Evolutionary conservation across 1,140 invertebrate genomes (phyloP).

Genomic region (Chrysoperla carnea): DNA sequence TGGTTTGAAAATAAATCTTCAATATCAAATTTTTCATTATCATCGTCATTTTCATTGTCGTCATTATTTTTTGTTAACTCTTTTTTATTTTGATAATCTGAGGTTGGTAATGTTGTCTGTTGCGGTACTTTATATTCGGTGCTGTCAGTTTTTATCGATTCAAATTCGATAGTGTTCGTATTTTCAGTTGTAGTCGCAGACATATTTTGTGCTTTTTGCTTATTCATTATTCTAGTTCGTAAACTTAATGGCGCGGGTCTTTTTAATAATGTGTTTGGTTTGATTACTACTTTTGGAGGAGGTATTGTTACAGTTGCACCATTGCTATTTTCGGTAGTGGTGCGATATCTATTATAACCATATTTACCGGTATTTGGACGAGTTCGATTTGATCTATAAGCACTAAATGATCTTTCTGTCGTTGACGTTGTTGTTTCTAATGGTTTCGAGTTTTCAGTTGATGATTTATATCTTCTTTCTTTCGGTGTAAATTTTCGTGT

Average conservation of each 20-base stretch:
- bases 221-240: constrained; percentile 13
- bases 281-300: constrained; percentile 14
- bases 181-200: constrained; percentile 2
- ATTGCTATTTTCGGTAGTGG: constrained; percentile 8
- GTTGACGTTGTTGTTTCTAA: constrained; percentile 5
- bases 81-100: constrained; percentile 1
- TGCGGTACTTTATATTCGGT: background rate
- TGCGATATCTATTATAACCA: constrained; percentile 3
- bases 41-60: constrained; percentile 9
- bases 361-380: background rate
- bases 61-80: constrained; percentile 10
- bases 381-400: background rate
- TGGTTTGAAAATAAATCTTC: no score
- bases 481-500: constrained; percentile 15
- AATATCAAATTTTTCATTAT: no score
- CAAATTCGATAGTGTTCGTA: background rate
- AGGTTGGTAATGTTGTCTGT: background rate
- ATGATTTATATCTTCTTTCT: constrained; percentile 12
- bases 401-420: background rate
- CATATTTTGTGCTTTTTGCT: constrained; percentile 9
- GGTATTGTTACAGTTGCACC: constrained; percentile 5
- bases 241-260: constrained; percentile 13
- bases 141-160: background rate
- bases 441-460: constrained; percentile 4
- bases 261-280: constrained; percentile 15